Conservation (phyloP, 2,888 invertebrate genomes). For the Pachycephus smyrnensis region DNA sequence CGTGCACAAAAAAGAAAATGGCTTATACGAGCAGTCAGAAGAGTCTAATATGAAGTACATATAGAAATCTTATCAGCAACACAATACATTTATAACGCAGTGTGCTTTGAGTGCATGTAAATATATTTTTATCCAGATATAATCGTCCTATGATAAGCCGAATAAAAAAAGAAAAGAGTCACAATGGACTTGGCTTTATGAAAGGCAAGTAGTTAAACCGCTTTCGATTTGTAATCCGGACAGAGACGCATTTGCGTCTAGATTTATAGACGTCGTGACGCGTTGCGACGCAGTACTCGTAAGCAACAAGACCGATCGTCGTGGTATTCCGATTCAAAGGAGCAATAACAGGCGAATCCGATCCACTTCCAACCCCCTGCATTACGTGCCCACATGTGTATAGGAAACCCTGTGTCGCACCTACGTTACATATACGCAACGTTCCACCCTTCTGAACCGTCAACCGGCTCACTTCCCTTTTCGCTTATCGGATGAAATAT, state of each 20-base stretch:
- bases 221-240: slow-evolving; percentile 57
- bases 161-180: neutral
- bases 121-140: neutral
- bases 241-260: slow-evolving; percentile 50
- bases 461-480: slow-evolving; percentile 40
- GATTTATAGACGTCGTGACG: slow-evolving; percentile 38
- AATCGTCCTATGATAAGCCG: neutral
- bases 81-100: neutral
- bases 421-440: neutral
- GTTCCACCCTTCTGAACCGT: slow-evolving; percentile 3
- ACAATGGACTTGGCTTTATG: neutral
- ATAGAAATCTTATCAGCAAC: neutral
- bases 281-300: slow-evolving; percentile 7
- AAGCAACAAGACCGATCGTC: slow-evolving; percentile 20
- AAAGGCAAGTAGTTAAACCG: slow-evolving; percentile 46
- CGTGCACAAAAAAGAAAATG: neutral
- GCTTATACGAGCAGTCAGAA: neutral
- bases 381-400: neutral
- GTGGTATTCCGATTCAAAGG: slow-evolving; percentile 45
- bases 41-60: neutral
- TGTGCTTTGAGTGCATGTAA: neutral
- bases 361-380: slow-evolving; percentile 36
- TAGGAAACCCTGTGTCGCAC: neutral
- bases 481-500: slow-evolving; percentile 46
- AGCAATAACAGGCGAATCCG: slow-evolving; percentile 47